These are phyloP conservation scores for Paedocypris sp. DNA, from an alignment of 2,113 vertebrate species.

Conservation along the genomic window DNA sequence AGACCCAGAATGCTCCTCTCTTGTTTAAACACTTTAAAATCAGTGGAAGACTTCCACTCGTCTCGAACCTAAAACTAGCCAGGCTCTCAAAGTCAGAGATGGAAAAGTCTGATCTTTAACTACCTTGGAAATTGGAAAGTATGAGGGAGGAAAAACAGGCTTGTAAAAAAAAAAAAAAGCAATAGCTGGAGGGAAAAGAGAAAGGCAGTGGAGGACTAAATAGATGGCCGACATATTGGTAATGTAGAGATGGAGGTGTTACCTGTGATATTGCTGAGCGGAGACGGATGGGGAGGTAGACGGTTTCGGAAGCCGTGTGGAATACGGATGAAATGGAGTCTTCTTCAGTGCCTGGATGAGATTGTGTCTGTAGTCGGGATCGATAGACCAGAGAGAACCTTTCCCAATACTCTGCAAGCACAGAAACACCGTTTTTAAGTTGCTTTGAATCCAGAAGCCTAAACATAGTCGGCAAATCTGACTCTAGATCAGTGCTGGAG, in stretches of 20 bases:
- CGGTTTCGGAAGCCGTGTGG: slow-evolving; percentile 63
- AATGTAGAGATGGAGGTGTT: not conserved
- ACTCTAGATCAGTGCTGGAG: too few relatives aligned
- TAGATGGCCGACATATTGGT: slow-evolving; percentile 28
- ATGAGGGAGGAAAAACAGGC: not conserved
- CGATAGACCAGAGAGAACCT: slow-evolving; percentile 97
- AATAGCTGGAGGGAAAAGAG: not conserved
- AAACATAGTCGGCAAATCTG: not conserved
- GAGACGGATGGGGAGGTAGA: slow-evolving; percentile 60
- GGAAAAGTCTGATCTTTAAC: not conserved
- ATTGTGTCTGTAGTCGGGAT: slow-evolving; percentile 96
- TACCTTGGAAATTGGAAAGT: not conserved
- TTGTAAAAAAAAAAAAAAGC: not conserved
- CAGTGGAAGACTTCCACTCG: too few relatives aligned
- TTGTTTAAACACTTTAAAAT: too few relatives aligned
- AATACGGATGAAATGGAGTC: slow-evolving; percentile 91
- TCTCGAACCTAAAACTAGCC: too few relatives aligned
- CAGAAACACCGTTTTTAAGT: not conserved
- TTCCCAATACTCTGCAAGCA: slow-evolving; percentile 84
- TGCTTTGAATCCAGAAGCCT: too few relatives aligned
- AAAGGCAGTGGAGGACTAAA: not conserved
- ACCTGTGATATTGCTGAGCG: slow-evolving; percentile 29
- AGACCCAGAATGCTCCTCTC: too few relatives aligned
- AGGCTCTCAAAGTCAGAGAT: not conserved
- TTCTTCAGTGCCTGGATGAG: slow-evolving; percentile 98